Conservation (phyloP, 2,888 invertebrate species). For the Agapetus fuscipes region DNA sequence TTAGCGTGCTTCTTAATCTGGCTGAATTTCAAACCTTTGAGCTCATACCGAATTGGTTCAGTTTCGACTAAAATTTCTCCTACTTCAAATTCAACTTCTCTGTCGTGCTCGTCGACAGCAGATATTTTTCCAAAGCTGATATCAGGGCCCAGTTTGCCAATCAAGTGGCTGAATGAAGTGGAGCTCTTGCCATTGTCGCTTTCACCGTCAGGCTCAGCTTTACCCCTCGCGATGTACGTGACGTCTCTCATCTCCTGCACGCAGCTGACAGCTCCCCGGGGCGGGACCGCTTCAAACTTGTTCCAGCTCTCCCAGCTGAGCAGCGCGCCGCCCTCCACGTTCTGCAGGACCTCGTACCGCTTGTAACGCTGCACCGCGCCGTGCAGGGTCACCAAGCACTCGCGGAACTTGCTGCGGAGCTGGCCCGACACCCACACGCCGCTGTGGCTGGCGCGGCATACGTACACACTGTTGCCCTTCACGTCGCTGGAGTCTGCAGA, state of each 20-base stretch:
- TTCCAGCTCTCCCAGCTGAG: constrained; percentile 70
- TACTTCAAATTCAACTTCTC: constrained; percentile 45
- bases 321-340: constrained; percentile 66
- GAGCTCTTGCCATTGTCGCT: constrained; percentile 21
- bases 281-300: constrained; percentile 51
- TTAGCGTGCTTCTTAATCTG: constrained; percentile 42
- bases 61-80: constrained; percentile 74
- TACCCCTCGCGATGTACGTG: constrained; percentile 40
- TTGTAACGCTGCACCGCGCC: constrained; percentile 47
- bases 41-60: constrained; percentile 68
- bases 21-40: constrained; percentile 56
- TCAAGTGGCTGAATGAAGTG: constrained; percentile 44
- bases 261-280: constrained; percentile 59
- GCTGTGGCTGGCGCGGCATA: constrained; percentile 64
- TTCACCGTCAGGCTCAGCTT: constrained; percentile 32
- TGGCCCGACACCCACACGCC: constrained; percentile 67
- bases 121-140: constrained; percentile 59
- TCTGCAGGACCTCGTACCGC: constrained; percentile 64
- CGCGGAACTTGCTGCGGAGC: constrained; percentile 46
- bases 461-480: constrained; percentile 43
- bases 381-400: constrained; percentile 56
- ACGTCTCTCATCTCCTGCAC: constrained; percentile 30
- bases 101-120: constrained; percentile 54
- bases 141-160: constrained; percentile 62
- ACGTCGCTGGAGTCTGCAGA: constrained; percentile 15